These are phyloP conservation scores for Notothenia coriiceps DNA, from an alignment of 2,113 vertebrate genomes.

Conservation along the genomic window DNA sequence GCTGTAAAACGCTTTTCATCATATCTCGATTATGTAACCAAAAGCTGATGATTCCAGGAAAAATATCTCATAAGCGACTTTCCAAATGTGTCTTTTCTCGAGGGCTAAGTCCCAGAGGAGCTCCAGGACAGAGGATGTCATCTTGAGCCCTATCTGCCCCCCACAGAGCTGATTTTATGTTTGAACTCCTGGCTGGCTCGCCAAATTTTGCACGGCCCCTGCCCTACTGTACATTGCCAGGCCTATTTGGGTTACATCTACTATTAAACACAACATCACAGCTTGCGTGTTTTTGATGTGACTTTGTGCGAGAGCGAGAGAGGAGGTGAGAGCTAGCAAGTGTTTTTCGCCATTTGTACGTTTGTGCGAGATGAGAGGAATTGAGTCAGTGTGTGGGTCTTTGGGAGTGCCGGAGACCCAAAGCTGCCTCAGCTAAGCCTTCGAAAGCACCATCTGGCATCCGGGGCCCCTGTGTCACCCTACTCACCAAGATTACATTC, in stretches of 20 bases:
- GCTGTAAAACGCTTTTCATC: slow-evolving; percentile 53
- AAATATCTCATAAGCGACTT: slow-evolving; percentile 69
- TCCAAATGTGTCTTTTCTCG: slow-evolving; percentile 56
- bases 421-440: slow-evolving; percentile 70
- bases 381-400: slow-evolving; percentile 59
- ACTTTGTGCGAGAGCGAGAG: slow-evolving; percentile 11
- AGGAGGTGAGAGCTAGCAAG: slow-evolving; percentile 15
- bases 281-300: slow-evolving; percentile 25
- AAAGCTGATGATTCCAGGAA: slow-evolving; percentile 70
- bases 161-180: slow-evolving; percentile 54
- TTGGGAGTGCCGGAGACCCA: slow-evolving; percentile 52
- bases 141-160: slow-evolving; percentile 50
- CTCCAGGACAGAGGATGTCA: slow-evolving; percentile 60
- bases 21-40: slow-evolving; percentile 62
- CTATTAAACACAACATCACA: slow-evolving; percentile 46
- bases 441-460: slow-evolving; percentile 80
- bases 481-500: slow-evolving; percentile 72
- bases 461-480: slow-evolving; percentile 57
- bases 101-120: slow-evolving; percentile 58
- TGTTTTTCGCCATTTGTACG: slow-evolving; percentile 41
- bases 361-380: slow-evolving; percentile 47
- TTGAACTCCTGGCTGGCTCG: slow-evolving; percentile 47
- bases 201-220: slow-evolving; percentile 43
- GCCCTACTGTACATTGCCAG: slow-evolving; percentile 44
- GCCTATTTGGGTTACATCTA: slow-evolving; percentile 54